Base-by-base conservation (phyloP, 2,888 invertebrate genomes). In the Cremastobaeus sp. region DNA sequence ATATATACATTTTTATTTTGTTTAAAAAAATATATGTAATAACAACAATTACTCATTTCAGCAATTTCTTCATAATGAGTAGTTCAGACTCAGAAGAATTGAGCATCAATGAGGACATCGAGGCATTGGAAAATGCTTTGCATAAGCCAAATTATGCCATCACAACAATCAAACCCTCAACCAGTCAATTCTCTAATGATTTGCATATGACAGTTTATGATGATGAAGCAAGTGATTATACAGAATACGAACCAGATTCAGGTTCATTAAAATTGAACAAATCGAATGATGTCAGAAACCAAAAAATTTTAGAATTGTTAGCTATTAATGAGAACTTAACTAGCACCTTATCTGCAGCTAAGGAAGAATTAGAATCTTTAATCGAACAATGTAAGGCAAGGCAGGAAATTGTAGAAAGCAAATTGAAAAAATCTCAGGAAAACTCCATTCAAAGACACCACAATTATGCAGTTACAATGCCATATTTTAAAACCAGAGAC, bases 401-500 rank as follows among this genome's bases (percentile, higher is more conserved):
- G 72, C 78, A 81, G 11, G 66, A 60, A 14, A 2, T 72, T 2
- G 30, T 83, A 21, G 77, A 77, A 0, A 41, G 71, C 15, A 69
- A 76, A 5, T 55, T 84, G 1, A 47, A 9, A 41, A 50, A 12
- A 12, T 52, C n/a, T n/a, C n/a, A n/a, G n/a, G n/a, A 4, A 69
- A 60, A 60, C 21, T 28, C 5, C 12, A 9, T 9, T n/a, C 47
- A 0, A 18, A 60, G 43, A 5, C 68, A 76, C 62, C 59, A 68
- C 9, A 66, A 60, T 32, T 82, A 86, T 0, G 82, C 81, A 48
- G 89, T 91, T 82, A 89, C 92, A 21, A 89, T 90, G 78, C 91
- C 93, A 0, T 94, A 92, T 81, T 94, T 94, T 77, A 93, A 92
- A 80, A 92, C 93, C 78, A 87, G 83, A 15, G 79, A 88, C 14